Evolutionary conservation across 2,888 invertebrate species (phyloP), one percentile per base, ranked within the genome.

Genomic region (Xestobium rufovillosum): DNA sequence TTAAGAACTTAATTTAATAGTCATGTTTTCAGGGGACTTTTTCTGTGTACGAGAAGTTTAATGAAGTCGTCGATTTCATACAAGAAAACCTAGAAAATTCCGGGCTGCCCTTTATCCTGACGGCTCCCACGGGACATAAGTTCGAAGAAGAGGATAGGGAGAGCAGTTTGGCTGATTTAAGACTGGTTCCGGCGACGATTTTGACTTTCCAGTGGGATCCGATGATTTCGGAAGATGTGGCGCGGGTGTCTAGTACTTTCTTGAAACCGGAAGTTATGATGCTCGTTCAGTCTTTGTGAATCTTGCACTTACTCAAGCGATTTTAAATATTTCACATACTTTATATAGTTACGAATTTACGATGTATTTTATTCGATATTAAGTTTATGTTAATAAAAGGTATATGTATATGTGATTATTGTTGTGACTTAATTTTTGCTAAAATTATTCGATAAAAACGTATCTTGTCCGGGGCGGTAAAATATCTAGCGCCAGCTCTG

Each of bases 131-230:
- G 2, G 83, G 85, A 0, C 73, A 76, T 40, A 80, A 76, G 49
- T 63, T 84, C 11, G 61, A 70, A 23, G 77, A 84, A 3, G 72
- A 72, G 13, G 83, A 84, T 48, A 71, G 73, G 25, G 79, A 82
- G 26, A 79, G 77, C 52, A 81, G 82, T 27, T 71, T 96, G 54
- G 74, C 79, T 1, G 86, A 92, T 55, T 70, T 84, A 32, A 73
- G 80, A 50, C 69, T 95, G 43, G 84, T 87, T 48, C 94, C 94
- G 26, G 85, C 91, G 3, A 77, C 81, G 26, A 72, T 90, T 52
- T 69, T 95, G 34, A 78, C 77, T 41, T 89, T 92, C 64, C 72
- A 75, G 19, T 80, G 79, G 75, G 76, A 81, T 51, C 54, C 67
- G 1, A 68, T 69, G 0, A 64, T 75, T 0, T 60, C 63, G 0